These are phyloP conservation scores for Halictus quadricinctus DNA, from an alignment of 2,888 invertebrate genomes.

Conservation along the genomic window DNA sequence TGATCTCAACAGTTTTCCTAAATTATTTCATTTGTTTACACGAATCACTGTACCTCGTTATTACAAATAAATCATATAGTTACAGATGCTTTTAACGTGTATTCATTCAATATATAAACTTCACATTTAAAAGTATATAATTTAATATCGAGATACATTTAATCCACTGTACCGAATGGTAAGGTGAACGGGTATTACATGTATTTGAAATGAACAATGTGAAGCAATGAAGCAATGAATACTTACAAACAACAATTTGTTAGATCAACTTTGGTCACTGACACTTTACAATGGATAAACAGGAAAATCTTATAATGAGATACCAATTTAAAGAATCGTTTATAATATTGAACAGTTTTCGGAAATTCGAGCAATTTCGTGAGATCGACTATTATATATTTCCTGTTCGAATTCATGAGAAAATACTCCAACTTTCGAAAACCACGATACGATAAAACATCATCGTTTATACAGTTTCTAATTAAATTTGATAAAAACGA, in stretches of 20 bases:
- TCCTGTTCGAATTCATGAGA: constrained; percentile 9
- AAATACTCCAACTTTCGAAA: constrained; percentile 63
- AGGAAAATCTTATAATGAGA: constrained; percentile 38
- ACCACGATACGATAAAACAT: constrained; percentile 38
- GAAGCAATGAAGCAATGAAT: constrained; percentile 32
- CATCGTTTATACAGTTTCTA: constrained; percentile 10
- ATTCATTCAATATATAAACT: constrained; percentile 1
- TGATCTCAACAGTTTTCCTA: constrained; percentile 2
- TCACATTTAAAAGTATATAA: constrained; percentile 15
- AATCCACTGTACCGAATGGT: neutral
- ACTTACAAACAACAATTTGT: constrained; percentile 56
- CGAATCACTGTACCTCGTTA: neutral
- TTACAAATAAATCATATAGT: neutral
- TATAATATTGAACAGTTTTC: constrained; percentile 61
- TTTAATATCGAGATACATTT: constrained; percentile 1
- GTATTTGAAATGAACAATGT: constrained; percentile 4
- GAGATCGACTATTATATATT: neutral
- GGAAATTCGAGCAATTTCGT: constrained; percentile 59
- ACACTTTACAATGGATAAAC: constrained; percentile 55
- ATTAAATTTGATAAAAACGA: constrained; percentile 44
- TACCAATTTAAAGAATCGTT: constrained; percentile 40
- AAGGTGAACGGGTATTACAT: neutral
- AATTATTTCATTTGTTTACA: constrained; percentile 6
- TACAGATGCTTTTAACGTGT: constrained; percentile 2
- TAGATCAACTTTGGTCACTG: constrained; percentile 42